These are phyloP conservation scores for Bubo blakistoni DNA, from an alignment of 2,113 vertebrate species.

Conservation along the genomic window DNA sequence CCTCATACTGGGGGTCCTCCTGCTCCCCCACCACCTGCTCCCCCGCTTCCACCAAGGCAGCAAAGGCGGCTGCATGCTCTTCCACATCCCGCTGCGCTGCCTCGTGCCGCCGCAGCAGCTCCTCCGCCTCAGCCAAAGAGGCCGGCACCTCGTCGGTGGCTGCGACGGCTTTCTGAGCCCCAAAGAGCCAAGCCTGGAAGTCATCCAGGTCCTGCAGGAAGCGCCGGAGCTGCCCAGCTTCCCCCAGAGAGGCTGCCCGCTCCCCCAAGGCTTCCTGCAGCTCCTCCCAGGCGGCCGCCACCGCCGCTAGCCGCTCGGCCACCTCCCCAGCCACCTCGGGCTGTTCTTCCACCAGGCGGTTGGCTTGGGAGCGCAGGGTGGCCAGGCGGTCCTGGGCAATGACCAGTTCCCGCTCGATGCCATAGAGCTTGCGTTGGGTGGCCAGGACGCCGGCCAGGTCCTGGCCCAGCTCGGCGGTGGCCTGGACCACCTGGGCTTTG, in stretches of 20 bases:
- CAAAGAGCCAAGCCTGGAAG: slow-evolving; percentile 92
- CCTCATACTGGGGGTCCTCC: slow-evolving; percentile 86
- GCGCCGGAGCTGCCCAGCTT: slow-evolving; percentile 92
- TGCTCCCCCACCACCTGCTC: slow-evolving; percentile 78
- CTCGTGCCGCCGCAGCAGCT: slow-evolving; percentile 80
- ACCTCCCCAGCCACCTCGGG: slow-evolving; percentile 80
- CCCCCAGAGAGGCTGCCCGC: slow-evolving; percentile 83
- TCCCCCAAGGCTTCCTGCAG: slow-evolving; percentile 81
- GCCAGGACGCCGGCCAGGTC: slow-evolving; percentile 89
- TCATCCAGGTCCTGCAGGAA: slow-evolving; percentile 94
- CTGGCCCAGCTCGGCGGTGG: slow-evolving; percentile 85
- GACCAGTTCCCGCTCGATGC: slow-evolving; percentile 87
- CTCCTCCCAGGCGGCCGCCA: slow-evolving; percentile 78
- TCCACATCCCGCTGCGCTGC: slow-evolving; percentile 78
- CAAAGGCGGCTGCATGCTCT: slow-evolving; percentile 77
- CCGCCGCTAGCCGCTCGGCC: slow-evolving; percentile 58
- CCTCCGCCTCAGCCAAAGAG: slow-evolving; percentile 85
- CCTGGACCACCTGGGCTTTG: slow-evolving; percentile 86
- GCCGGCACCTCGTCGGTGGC: slow-evolving; percentile 85
- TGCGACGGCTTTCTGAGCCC: slow-evolving; percentile 88
- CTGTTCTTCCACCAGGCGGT: slow-evolving; percentile 76
- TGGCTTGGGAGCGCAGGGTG: slow-evolving; percentile 78
- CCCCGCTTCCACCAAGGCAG: slow-evolving; percentile 74
- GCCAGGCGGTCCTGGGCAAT: slow-evolving; percentile 82
- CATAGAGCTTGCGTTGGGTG: slow-evolving; percentile 92